A percentile compares a stretch with the other conserved stretches of the same genome.
Evolutionary conservation across 1,140 invertebrate genomes (phyloP).

Genomic region (Maconellicoccus hirsutus): DNA sequence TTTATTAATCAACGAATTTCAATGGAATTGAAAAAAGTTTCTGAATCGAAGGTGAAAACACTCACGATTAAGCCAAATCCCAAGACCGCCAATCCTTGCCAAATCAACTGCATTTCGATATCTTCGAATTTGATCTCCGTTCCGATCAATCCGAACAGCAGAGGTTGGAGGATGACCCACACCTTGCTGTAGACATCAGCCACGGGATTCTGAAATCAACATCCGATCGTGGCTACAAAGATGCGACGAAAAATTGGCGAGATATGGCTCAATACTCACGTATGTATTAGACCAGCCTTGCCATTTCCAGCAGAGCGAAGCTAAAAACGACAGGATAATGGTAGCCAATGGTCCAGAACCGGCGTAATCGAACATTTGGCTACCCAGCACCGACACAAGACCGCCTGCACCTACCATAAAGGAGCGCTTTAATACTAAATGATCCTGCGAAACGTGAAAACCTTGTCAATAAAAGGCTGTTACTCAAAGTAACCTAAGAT

Average conservation of each 20-base stretch:
- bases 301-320: constrained; percentile 39
- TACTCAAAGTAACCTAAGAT: too few relatives aligned
- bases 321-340: constrained; percentile 49
- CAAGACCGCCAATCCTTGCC: constrained; percentile 1
- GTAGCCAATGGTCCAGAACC: constrained; percentile 53
- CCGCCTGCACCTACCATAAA: constrained; percentile 45
- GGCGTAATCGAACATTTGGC: constrained; percentile 42
- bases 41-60: not conserved
- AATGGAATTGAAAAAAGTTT: too few relatives aligned
- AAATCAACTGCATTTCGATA: not conserved
- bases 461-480: too few relatives aligned
- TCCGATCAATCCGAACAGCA: constrained; percentile 58
- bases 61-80: constrained; percentile 21
- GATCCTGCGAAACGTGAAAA: constrained; percentile 29
- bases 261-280: too few relatives aligned
- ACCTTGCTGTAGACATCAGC: constrained; percentile 29
- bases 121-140: constrained; percentile 41
- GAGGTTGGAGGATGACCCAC: constrained; percentile 54
- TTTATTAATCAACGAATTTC: constrained; percentile 31
- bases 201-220: constrained; percentile 31
- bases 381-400: constrained; percentile 48
- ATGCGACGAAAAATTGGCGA: too few relatives aligned
- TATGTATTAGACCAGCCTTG: constrained; percentile 29
- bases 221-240: not conserved
- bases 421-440: constrained; percentile 37